Evolutionary conservation across 1,140 invertebrate species (phyloP), one percentile per base, ranked within the genome.

Genomic region (Drosophila sucinea): DNA sequence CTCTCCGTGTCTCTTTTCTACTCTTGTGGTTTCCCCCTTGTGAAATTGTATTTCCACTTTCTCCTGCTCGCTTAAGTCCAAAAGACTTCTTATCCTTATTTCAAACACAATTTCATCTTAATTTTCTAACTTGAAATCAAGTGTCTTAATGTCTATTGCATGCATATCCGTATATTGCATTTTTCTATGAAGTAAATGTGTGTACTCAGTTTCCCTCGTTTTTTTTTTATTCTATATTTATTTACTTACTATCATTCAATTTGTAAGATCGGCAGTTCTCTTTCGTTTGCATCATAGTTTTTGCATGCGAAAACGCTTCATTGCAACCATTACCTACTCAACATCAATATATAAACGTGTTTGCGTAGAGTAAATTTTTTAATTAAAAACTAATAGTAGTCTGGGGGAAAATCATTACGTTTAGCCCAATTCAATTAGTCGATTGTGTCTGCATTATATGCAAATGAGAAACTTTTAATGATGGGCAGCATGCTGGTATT

Each of bases 131-230:
- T 27, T 51, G 44, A 55, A 63, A 60, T 55, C 61, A 66, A 55
- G 6, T 47, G 23, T 68, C 35, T 23, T 44, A 29, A 27, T 25
- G 25, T 40, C 17, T 35, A 41, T 38, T 66, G 82, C 83, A 85
- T 87, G 83, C 11, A 40, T 30, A 8, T 62, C 32, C 55, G 33
- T 4, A 72, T 40, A 55, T 40, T 47, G 62, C 57, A 17, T 61
- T 63, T 29, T 64, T 40, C 44, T 64, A 68, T 71, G 67, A 73
- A 82, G 84, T 89, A 89, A 90, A 89, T 89, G 84, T 89, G 85
- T 89, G 84, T 89, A 89, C 85, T 89, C 84, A 73, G 79, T 84
- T 81, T 70, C 61, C 68, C 38, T 41, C 7, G 40, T 41, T 32
- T 68, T 66, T 65, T 30, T 62, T 32, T 17, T 10, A 10, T 29